A percentile compares a stretch with the other conserved stretches of the same genome.
These are phyloP conservation scores for Bubo bubo DNA, from an alignment of 2,113 vertebrate species.

Conservation along the genomic window DNA sequence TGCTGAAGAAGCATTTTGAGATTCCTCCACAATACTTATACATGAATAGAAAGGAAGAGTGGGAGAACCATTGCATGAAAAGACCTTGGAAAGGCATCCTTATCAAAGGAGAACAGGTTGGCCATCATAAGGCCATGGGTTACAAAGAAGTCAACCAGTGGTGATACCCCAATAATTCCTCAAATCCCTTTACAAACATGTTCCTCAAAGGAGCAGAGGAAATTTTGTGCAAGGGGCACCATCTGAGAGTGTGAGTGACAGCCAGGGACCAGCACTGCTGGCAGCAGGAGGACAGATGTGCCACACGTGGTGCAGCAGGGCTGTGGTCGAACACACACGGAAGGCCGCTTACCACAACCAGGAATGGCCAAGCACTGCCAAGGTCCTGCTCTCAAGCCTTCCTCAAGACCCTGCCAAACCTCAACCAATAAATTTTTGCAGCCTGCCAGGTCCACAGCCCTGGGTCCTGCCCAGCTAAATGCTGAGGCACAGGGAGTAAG, in stretches of 20 bases:
- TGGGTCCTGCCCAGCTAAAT: not conserved
- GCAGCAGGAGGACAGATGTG: not conserved
- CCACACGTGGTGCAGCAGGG: not conserved
- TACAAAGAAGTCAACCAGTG: not conserved
- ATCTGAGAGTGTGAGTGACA: not conserved
- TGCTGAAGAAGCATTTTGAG: not conserved
- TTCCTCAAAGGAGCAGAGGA: not conserved
- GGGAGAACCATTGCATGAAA: not conserved
- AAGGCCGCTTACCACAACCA: accelerated
- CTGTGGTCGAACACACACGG: not conserved
- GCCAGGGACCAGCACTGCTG: not conserved
- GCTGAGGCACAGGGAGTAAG: not conserved
- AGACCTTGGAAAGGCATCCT: not conserved
- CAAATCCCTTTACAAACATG: not conserved
- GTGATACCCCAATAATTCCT: not conserved
- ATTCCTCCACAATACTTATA: not conserved
- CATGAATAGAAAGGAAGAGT: not conserved
- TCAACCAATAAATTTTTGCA: not conserved
- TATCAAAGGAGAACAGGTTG: not conserved
- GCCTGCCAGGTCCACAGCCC: not conserved
- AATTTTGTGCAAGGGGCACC: not conserved
- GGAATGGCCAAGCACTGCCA: not conserved
- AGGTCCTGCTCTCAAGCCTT: not conserved
- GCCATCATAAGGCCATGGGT: not conserved
- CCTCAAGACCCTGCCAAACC: not conserved